phyloP scores from a whole-genome alignment of 2,888 invertebrate species.

The Cephonodes hylas region DNA sequence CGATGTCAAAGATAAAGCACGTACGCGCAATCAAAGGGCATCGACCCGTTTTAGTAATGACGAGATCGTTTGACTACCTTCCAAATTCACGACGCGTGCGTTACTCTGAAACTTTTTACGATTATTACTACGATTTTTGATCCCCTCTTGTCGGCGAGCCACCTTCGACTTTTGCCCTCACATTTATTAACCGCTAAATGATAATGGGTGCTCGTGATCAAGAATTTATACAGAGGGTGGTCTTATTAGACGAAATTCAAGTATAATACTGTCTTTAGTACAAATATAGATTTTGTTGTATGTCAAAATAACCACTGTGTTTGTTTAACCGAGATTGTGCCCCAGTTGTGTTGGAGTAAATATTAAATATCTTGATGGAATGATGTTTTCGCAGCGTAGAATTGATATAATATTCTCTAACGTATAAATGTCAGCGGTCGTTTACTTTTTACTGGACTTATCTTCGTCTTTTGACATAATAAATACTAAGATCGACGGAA shows the following conservation, averaged over 20 bases:
- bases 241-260: slow-evolving; percentile 40
- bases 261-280: slow-evolving; percentile 30
- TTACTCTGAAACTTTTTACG: slow-evolving; percentile 74
- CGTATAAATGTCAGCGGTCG: background rate
- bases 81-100: slow-evolving; percentile 67
- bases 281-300: slow-evolving; percentile 26
- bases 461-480: background rate
- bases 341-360: slow-evolving; percentile 24
- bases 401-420: slow-evolving; percentile 1
- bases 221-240: slow-evolving; percentile 52
- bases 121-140: slow-evolving; percentile 74
- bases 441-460: background rate
- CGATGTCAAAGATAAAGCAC: slow-evolving; percentile 42
- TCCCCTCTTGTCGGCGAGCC: slow-evolving; percentile 56
- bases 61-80: slow-evolving; percentile 59
- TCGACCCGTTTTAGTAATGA: slow-evolving; percentile 53
- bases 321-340: slow-evolving; percentile 29
- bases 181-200: slow-evolving; percentile 75
- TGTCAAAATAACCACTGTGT: slow-evolving; percentile 33
- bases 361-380: slow-evolving; percentile 25
- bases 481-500: background rate
- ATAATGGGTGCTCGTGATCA: slow-evolving; percentile 63
- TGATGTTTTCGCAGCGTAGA: slow-evolving; percentile 17
- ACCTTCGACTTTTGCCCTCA: slow-evolving; percentile 61
- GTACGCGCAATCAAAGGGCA: slow-evolving; percentile 36